Base-by-base conservation (phyloP, 1,140 invertebrate genomes). In the Fopius arisanus region DNA sequence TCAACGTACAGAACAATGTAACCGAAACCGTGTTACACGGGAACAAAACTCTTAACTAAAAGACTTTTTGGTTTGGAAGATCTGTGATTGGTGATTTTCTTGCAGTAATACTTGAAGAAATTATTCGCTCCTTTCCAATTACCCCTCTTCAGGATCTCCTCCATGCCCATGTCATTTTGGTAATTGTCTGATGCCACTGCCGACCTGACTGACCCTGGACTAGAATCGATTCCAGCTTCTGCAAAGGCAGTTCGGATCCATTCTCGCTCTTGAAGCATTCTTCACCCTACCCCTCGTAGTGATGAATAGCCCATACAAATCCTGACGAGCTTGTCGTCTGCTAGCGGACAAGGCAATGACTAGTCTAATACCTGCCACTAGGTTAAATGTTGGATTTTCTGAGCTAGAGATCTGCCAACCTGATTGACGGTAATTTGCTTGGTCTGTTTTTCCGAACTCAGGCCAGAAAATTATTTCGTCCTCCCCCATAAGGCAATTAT, bases 361-460 rank as follows among this genome's bases (percentile, higher is more conserved):
- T 16, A 14, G 16, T 26, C 67, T 62, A 19, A 75, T 31, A 69
- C 74, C 71, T 2, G 28, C 3, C 2, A 75, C 63, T 12, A 70
- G 7, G 23, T 70, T 59, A 62, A 75, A 72, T 12, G 19, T 62
- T 28, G 5, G 23, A 1, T 68, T 5, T 14, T 51, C 23, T n/a
- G 26, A 0, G 2, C 41, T 80, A 71, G 77, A 74, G 2, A 86
- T 67, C 5, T 70, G 74, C 81, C 82, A 86, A 6, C 79, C 81
- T 26, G 82, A 84, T 68, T 86, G 83, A 69, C 76, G 51, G 54
- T 80, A 67, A 16, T 62, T 71, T 0, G 16, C n/a, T 4, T 63
- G 75, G 69, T 84, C 84, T 1, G 83, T 84, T 73, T 84, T 84
- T 4, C 81, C 81, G 77, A 82, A 85, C 1, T n/a, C 7, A 7